Evolutionary conservation across 2,797 vertebrate species (phyloP), one percentile per base, ranked within the genome.

Genomic region (Rhinella marina): DNA sequence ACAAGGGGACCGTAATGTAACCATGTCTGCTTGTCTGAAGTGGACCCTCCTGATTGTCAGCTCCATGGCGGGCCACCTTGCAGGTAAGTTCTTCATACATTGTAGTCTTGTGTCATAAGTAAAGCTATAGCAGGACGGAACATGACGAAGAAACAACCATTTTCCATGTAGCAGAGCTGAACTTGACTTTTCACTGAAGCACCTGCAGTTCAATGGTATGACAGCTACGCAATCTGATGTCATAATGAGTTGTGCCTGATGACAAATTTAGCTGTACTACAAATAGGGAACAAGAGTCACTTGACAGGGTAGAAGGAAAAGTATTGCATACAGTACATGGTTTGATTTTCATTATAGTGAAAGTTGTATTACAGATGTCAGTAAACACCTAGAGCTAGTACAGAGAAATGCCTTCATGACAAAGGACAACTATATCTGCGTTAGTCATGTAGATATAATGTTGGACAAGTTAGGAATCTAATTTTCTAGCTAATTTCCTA

Each of bases 1-100:
- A 12, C 14, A 77, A 23, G 57, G n/a, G n/a, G n/a, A 78, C 23
- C 54, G 57, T 52, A 62, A 64, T 19, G 70, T 62, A 29, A 62
- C 72, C 27, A 85, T 85, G 84, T 23, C 56, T 54, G 41, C 16
- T 12, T 11, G 23, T 32, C 16, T 64, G 2, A 21, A 5, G 27
- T 64, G 84, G 84, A 66, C 12, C 2, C 7, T 78, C 3, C 16
- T 85, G 73, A 1, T 32, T n/a, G 3, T 78, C 10, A 27, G 9
- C 12, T 50, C 41, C 41, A 52, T 85, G 13, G 57, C 9, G 9
- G n/a, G 25, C 6, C 12, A 2, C 21, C 9, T 54, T 17, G 8
- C 59, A 78, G 84, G 84, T 85, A 85, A 17, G 73, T 66, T 7
- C 17, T 41, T 62, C 66, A 52, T 19, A 19, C 8, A 32, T 32